phyloP scores from a whole-genome alignment of 2,113 vertebrate species.

The Calidris pugnax region DNA sequence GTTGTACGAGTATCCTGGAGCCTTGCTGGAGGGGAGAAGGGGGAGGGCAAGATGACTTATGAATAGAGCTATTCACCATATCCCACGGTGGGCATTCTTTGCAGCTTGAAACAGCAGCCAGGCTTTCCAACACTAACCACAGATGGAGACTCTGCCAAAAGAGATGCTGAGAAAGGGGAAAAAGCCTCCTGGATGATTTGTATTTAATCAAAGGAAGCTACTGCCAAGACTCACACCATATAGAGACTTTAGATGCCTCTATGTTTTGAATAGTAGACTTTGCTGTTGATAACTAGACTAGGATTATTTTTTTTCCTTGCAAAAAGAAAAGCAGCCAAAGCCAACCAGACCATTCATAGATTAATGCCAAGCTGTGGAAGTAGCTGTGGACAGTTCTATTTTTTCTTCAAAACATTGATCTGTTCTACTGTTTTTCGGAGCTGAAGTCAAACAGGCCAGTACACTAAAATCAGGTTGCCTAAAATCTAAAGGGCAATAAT shows the following conservation, averaged over 20 bases:
- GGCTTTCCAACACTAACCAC: slow-evolving; percentile 40
- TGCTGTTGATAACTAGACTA: not conserved
- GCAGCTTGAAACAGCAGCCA: slow-evolving; percentile 14
- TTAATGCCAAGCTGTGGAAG: not conserved
- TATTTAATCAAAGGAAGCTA: slow-evolving; percentile 19
- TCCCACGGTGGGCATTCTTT: slow-evolving; percentile 31
- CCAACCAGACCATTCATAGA: not conserved
- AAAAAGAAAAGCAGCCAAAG: not conserved
- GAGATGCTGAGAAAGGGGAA: slow-evolving; percentile 54
- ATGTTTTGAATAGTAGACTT: not conserved
- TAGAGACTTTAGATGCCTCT: not conserved
- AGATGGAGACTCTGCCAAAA: slow-evolving; percentile 11
- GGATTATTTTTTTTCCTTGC: not conserved
- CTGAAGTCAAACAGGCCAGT: not conserved
- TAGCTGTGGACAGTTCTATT: not conserved
- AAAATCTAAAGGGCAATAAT: not conserved
- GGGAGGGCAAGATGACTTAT: slow-evolving; percentile 31
- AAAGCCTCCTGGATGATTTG: slow-evolving; percentile 41
- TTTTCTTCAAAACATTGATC: not conserved
- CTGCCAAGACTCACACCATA: not conserved
- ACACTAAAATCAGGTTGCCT: not conserved
- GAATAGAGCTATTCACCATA: slow-evolving; percentile 74
- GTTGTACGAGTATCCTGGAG: slow-evolving; percentile 1
- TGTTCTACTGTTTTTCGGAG: not conserved
- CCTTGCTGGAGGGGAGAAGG: not conserved